Percentiles rank a stretch among this genome's conserved stretches.
Evolutionary conservation across 2,113 vertebrate species (phyloP).

Genomic region (Bombycilla garrulus): DNA sequence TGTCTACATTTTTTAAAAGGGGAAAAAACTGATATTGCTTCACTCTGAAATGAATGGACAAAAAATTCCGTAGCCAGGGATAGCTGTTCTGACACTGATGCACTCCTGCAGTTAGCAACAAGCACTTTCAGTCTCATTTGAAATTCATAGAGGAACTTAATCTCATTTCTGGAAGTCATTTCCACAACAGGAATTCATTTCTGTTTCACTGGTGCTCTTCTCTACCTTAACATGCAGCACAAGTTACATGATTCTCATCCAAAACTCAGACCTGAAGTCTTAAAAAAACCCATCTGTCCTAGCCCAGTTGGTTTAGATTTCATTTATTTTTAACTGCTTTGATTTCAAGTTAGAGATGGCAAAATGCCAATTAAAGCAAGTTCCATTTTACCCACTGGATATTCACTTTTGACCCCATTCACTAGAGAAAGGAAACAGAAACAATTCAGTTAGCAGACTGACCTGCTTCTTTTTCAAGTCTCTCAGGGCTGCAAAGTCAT

Average conservation of each 20-base stretch:
- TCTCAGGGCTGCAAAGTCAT: conserved; percentile 92
- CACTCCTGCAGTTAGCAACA: neutral
- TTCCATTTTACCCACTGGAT: neutral
- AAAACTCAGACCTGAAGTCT: neutral
- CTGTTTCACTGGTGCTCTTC: neutral
- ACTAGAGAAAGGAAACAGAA: neutral
- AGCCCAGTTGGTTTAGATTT: neutral
- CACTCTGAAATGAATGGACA: neutral
- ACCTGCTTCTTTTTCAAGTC: conserved; percentile 97
- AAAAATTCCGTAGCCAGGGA: neutral
- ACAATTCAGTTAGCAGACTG: conserved; percentile 5
- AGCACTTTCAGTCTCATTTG: neutral
- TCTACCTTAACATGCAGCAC: neutral
- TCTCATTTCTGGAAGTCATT: neutral
- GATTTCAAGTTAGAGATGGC: neutral
- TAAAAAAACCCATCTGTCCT: neutral
- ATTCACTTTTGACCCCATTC: neutral
- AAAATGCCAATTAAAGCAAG: neutral
- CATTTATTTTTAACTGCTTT: neutral
- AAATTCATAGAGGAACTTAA: neutral
- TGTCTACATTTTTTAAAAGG: neutral
- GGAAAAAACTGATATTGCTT: neutral
- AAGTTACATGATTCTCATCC: neutral
- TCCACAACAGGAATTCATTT: neutral
- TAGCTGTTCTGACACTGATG: neutral